A percentile compares a stretch with the other conserved stretches of the same genome.
These are phyloP conservation scores for Napeogenes inachia DNA, from an alignment of 2,888 invertebrate genomes.

Conservation along the genomic window DNA sequence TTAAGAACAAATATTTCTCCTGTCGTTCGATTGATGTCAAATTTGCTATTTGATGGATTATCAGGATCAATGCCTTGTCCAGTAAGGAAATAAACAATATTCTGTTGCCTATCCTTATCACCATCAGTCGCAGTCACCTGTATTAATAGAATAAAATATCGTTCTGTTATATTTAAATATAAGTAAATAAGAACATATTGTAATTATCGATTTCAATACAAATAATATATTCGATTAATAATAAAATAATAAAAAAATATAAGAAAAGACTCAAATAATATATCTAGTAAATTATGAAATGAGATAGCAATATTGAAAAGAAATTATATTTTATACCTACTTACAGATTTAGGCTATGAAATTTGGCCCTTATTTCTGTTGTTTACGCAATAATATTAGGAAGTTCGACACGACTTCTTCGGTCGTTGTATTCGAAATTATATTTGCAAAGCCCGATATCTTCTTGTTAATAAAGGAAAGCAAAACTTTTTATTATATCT, in stretches of 20 bases:
- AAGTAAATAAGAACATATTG: too few species aligned
- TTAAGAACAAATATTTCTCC: constrained; percentile 97
- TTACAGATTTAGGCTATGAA: constrained; percentile 27
- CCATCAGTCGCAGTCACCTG: constrained; percentile 98
- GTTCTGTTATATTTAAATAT: too few species aligned
- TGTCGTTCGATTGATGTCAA: constrained; percentile 96
- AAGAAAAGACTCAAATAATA: too few species aligned
- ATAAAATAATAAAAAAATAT: not conserved
- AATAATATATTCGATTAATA: not conserved
- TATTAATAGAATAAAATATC: constrained; percentile 20
- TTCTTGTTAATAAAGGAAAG: not conserved
- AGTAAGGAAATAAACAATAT: constrained; percentile 96
- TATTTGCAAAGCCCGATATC: too few species aligned
- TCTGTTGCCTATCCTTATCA: constrained; percentile 95
- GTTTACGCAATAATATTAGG: constrained; percentile 13
- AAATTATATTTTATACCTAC: too few species aligned
- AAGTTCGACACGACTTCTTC: constrained; percentile 30
- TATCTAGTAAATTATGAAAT: too few species aligned
- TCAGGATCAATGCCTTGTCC: constrained; percentile 97
- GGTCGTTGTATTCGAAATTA: too few species aligned
- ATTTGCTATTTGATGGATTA: constrained; percentile 96
- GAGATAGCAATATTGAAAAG: too few species aligned
- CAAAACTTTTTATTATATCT: not conserved
- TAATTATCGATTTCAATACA: too few species aligned
- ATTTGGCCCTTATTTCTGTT: constrained; percentile 38